A percentile compares a stretch with the other conserved stretches of the same genome.
phyloP scores from a whole-genome alignment of 1,140 invertebrate species.

The Drosophila funebris region DNA sequence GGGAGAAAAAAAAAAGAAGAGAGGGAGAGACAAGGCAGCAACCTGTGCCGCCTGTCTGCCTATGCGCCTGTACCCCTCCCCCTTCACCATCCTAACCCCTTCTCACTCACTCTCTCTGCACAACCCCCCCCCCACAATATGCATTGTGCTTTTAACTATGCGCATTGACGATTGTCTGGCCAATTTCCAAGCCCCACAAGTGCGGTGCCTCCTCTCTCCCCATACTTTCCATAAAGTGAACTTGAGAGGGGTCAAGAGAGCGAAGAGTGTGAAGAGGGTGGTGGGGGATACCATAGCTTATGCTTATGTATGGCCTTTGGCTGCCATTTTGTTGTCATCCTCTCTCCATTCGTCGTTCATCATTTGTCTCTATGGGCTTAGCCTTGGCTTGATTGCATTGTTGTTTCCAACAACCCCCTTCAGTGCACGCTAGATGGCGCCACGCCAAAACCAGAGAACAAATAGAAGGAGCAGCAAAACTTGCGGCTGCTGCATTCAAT shows the following conservation, averaged over 20 bases:
- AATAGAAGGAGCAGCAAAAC: not conserved
- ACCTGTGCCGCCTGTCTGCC: constrained; percentile 4
- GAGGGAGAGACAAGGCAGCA: not conserved
- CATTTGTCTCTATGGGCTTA: constrained; percentile 49
- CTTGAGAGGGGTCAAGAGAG: not conserved
- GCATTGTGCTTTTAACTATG: not conserved
- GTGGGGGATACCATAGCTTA: not conserved
- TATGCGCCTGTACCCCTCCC: not conserved
- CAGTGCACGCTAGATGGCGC: constrained; percentile 46
- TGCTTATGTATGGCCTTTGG: constrained; percentile 25
- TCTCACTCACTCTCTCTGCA: not conserved
- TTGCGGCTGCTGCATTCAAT: not conserved
- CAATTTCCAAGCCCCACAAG: constrained; percentile 70
- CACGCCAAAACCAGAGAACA: constrained; percentile 10
- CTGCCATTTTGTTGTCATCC: constrained; percentile 54
- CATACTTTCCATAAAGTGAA: not conserved
- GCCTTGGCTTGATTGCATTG: constrained; percentile 36
- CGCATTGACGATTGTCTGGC: constrained; percentile 15
- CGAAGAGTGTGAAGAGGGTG: not conserved
- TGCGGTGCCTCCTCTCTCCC: not conserved
- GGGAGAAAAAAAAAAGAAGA: not conserved
- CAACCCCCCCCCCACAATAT: no score
- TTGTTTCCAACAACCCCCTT: not conserved
- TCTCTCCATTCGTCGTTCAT: not conserved
- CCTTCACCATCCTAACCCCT: not conserved